Evolutionary conservation across 2,797 vertebrate species (phyloP), one percentile per base, ranked within the genome.

Genomic region (Geotrypetes seraphini): DNA sequence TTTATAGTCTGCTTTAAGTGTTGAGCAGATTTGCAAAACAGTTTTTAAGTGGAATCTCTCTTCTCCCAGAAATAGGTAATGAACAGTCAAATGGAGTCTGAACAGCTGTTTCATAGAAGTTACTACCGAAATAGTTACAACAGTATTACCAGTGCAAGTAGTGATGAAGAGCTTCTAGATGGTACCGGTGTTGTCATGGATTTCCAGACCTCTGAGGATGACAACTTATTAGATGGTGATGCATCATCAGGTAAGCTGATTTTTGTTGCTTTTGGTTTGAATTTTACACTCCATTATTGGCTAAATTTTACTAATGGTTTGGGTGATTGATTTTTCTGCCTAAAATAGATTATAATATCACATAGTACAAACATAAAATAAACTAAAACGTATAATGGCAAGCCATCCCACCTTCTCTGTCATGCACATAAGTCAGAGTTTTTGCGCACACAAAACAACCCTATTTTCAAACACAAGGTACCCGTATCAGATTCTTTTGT

Each of bases 91-190:
- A 98, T 98, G 95, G 95, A 98, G 92, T 98, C 94, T 79, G 92
- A 97, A 79, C 95, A 98, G 81, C 80, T 98, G 73, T 97, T 96
- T 79, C 90, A 87, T 75, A 91, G 93, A 81, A 89, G 89, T 65
- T 92, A 89, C 79, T 90, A 84, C 78, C 85, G 92, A 72, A 97
- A 92, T 86, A 98, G 94, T 72, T 98, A 98, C 81, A 97, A 97
- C 80, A 98, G 95, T 72, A 98, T 97, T 63, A 87, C 92, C 36
- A 98, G 95, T 42, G 95, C 90, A 46, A 98, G 95, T 75, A 98
- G 95, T 1, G 94, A 98, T 82, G 95, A 98, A 66, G 95, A 98
- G 59, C 88, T 98, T 61, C 80, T 97, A 71, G 94, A 97, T 86
- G 92, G 92, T 66, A 87, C 91, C 48, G 93, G 94, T 26, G 83